Base-by-base conservation (phyloP, 2,113 vertebrate genomes). In the Phocoena sinus region DNA sequence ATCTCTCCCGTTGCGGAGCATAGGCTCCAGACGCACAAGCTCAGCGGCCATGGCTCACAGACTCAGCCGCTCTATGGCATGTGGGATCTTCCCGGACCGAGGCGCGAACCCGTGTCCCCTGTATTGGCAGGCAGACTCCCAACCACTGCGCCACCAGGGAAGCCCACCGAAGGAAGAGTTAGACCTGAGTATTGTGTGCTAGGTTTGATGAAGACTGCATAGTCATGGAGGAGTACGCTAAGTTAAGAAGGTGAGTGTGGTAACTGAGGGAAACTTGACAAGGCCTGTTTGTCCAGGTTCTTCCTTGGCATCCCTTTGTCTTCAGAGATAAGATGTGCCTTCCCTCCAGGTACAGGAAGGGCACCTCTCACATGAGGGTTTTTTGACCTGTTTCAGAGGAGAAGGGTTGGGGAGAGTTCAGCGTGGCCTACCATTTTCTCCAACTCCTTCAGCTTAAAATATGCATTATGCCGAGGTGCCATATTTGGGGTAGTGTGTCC, bases 71-170 rank as follows among this genome's bases (percentile, higher is more conserved):
- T 44, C 44, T 0, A 8, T 0, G 8, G 44, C 44, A 44, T 44
- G 8, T 44, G 8, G 44, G 44, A 10, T 44, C 0, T 44, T 44
- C 9, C 2, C 44, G 0, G 8, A 44, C 44, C 8, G 2, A 8
- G 44, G 8, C 44, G 10, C 8, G 8, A 44, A 44, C 2, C 44
- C 44, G 2, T 10, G 44, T 44, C 44, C 44, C 7, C 44, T 44
- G 44, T 0, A 44, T 44, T 0, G 44, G 7, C 7, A 47, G 44
- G 10, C 0, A 10, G 44, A 47, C 44, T 47, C 44, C 10, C 44
- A 47, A 47, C 44, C 44, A 47, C 44, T 47, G 44, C 10, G 10
- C 9, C 44, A 47, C 44, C 44, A 47, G 44, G 44, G 44, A 47
- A 47, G 44, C 44, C 44, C 8, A 0, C 70, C 10, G 63, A 17